Percentiles rank a stretch among this genome's conserved stretches.
phyloP scores from a whole-genome alignment of 2,888 invertebrate genomes.

The Zaprionus bogoriensis region DNA sequence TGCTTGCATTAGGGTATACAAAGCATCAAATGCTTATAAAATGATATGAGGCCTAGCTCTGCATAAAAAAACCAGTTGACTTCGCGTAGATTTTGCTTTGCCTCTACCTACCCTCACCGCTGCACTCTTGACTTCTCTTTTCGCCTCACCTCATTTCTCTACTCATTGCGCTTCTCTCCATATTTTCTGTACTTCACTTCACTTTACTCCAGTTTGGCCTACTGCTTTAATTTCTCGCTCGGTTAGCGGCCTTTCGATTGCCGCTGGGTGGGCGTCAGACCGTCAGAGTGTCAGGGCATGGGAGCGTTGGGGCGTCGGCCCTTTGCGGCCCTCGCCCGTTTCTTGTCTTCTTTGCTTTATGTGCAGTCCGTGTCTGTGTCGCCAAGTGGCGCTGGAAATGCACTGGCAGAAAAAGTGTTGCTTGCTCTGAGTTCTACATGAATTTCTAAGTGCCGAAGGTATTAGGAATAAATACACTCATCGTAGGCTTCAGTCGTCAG shows the following conservation, averaged over 20 bases:
- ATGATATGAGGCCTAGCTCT: constrained; percentile 11
- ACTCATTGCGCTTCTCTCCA: too few relatives aligned
- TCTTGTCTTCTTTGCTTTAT: neutral
- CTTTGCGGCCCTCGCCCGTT: too few relatives aligned
- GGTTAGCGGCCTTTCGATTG: constrained; percentile 41
- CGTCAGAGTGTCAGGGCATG: too few relatives aligned
- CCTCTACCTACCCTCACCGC: neutral
- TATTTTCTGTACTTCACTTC: constrained; percentile 1
- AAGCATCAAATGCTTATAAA: constrained; percentile 15
- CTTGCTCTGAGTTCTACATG: too few relatives aligned
- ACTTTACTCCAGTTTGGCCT: constrained; percentile 12
- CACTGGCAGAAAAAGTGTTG: neutral
- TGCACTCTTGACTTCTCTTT: neutral
- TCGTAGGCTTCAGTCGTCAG: too few relatives aligned
- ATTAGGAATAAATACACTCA: too few relatives aligned
- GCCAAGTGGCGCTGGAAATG: neutral
- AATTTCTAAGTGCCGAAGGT: too few relatives aligned
- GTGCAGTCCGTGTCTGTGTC: neutral
- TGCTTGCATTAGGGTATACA: constrained; percentile 7
- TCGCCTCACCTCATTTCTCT: neutral
- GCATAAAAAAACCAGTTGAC: constrained; percentile 48
- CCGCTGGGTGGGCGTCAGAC: constrained; percentile 46
- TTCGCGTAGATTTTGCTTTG: constrained; percentile 12
- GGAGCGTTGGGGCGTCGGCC: too few relatives aligned
- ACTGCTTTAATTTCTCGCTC: constrained; percentile 50